These are phyloP conservation scores for Eueremaeus valkanovi DNA, from an alignment of 2,888 invertebrate genomes.

Conservation along the genomic window DNA sequence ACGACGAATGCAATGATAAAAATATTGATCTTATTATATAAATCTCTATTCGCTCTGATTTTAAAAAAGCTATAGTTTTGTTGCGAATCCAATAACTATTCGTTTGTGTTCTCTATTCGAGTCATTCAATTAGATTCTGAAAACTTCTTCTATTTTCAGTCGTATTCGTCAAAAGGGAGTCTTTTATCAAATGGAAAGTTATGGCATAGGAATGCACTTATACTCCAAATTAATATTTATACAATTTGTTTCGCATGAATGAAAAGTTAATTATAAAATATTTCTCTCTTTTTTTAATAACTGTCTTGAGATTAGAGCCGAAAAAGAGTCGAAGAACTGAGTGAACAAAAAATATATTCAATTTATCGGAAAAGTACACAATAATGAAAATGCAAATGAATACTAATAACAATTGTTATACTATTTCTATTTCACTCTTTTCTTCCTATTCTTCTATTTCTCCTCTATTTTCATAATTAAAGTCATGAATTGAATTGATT, in stretches of 20 bases:
- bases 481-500: not conserved
- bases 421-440: too few relatives aligned
- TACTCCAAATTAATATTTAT: not conserved
- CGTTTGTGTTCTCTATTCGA: not conserved
- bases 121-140: not conserved
- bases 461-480: too few relatives aligned
- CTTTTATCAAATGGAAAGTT: not conserved
- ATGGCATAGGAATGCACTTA: not conserved
- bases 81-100: not conserved
- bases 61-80: not conserved
- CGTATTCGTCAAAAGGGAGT: constrained; percentile 10
- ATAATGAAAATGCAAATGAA: not conserved
- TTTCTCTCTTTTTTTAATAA: not conserved
- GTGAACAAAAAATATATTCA: not conserved
- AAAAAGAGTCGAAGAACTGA: too few relatives aligned
- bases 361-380: not conserved
- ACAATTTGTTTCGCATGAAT: not conserved
- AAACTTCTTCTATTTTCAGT: not conserved
- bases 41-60: not conserved
- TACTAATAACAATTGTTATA: not conserved
- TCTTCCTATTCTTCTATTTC: too few relatives aligned
- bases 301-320: not conserved
- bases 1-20: not conserved
- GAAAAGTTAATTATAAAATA: constrained; percentile 2
- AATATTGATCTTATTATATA: constrained; percentile 25